A percentile compares a stretch with the other conserved stretches of the same genome.
phyloP scores from a whole-genome alignment of 1,140 invertebrate species.

The Drosophila pectinifera region DNA sequence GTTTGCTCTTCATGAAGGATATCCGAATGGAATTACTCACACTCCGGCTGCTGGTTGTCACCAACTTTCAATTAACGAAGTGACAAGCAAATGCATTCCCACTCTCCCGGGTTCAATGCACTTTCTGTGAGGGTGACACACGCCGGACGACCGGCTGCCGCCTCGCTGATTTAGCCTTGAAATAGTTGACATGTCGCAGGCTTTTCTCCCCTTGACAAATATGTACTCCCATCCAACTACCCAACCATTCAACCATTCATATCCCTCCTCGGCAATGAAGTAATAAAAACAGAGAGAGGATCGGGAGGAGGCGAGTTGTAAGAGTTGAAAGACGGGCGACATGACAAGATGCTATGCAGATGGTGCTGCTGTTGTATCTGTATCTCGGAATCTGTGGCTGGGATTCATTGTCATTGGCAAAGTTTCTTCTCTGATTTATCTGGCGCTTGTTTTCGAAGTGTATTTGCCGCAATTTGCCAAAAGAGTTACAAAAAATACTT shows the following conservation, averaged over 20 bases:
- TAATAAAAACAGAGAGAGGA: conserved; percentile 31
- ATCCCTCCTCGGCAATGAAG: conserved; percentile 34
- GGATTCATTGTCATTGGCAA: conserved; percentile 34
- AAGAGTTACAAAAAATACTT: conserved; percentile 39
- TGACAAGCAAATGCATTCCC: conserved; percentile 58
- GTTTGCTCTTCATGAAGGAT: conserved; percentile 32
- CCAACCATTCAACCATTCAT: conserved; percentile 35
- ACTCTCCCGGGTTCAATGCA: conserved; percentile 37
- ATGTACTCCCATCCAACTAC: conserved; percentile 17
- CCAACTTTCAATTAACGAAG: conserved; percentile 57
- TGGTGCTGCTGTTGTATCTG: conserved; percentile 11
- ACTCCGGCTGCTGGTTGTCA: conserved; percentile 35
- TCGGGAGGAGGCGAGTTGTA: conserved; percentile 20
- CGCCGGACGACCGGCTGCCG: conserved; percentile 53
- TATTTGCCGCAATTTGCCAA: conserved; percentile 47
- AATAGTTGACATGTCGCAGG: conserved; percentile 61
- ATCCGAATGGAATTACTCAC: conserved; percentile 46
- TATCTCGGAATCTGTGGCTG: background rate
- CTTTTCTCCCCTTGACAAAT: conserved; percentile 13
- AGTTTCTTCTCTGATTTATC: conserved; percentile 30
- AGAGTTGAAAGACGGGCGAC: conserved; percentile 32
- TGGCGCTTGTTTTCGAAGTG: conserved; percentile 14
- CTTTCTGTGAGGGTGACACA: conserved; percentile 25
- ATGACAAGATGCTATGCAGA: conserved; percentile 51
- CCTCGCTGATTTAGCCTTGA: conserved; percentile 60